A percentile compares a stretch with the other conserved stretches of the same genome.
Conservation (phyloP, 1,140 invertebrate genomes). For the Aplysia californica region DNA sequence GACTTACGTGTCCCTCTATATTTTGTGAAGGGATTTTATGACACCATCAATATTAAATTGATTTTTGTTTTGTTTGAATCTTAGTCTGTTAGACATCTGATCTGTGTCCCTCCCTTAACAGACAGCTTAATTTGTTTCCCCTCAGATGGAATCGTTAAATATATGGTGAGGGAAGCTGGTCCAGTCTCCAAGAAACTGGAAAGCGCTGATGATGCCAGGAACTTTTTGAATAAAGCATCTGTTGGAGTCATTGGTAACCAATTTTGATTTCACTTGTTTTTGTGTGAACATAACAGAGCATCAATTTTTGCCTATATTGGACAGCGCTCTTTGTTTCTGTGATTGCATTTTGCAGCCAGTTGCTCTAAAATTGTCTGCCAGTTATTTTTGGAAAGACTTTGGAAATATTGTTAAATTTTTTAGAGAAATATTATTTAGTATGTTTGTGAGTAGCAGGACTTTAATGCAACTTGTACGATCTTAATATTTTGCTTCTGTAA, state of each 20-base stretch:
- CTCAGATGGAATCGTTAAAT: conserved; percentile 90
- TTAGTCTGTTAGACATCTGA: not conserved
- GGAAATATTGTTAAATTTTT: not conserved
- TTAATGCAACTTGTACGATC: no score
- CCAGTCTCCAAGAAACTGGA: conserved; percentile 90
- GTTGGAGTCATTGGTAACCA: conserved; percentile 81
- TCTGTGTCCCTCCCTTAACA: not conserved
- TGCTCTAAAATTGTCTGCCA: not conserved
- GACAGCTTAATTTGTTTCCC: conserved; percentile 22
- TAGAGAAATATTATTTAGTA: not conserved
- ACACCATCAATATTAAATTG: no score
- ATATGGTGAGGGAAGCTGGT: conserved; percentile 96
- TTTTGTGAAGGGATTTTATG: no score
- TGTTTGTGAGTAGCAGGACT: no score
- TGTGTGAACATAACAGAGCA: no score
- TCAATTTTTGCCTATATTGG: no score
- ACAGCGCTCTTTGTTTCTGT: not conserved
- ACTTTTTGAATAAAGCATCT: conserved; percentile 73
- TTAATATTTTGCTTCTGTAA: no score
- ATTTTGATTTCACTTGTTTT: not conserved
- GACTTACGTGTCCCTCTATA: not conserved
- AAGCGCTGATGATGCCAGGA: conserved; percentile 77
- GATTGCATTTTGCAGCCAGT: not conserved
- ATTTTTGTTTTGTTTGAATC: not conserved
- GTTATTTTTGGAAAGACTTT: not conserved